Conservation (phyloP, 2,113 vertebrate species). For the Castor canadensis region DNA sequence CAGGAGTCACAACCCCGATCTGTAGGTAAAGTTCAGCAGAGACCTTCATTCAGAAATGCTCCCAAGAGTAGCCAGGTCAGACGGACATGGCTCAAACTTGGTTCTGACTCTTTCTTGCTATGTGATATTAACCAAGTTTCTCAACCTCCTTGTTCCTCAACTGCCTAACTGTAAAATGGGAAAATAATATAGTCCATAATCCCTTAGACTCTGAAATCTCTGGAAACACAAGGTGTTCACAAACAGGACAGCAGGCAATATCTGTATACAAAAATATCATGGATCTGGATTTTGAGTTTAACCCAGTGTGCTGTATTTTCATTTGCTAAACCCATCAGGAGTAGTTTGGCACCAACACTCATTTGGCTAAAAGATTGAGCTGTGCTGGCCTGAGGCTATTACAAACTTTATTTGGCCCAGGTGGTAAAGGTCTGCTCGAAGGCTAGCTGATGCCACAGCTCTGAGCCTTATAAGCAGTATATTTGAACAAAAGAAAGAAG, state of each 20-base stretch:
- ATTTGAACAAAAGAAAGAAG: neutral
- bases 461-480: neutral
- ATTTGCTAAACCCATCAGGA: neutral
- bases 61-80: neutral
- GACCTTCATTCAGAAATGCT: neutral
- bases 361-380: neutral
- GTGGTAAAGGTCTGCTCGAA: too few species aligned
- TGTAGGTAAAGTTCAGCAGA: neutral
- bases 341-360: neutral
- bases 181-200: neutral
- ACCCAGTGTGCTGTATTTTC: neutral
- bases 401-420: neutral
- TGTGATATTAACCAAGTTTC: neutral
- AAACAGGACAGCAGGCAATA: neutral
- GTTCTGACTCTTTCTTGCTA: too few species aligned
- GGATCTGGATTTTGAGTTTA: neutral
- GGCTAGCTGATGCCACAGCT: rapidly evolving
- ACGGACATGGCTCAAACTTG: neutral
- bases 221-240: neutral
- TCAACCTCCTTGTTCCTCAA: neutral
- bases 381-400: neutral
- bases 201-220: neutral
- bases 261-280: neutral
- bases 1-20: neutral
- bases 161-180: neutral